Evolutionary conservation across 2,888 invertebrate genomes (phyloP), one percentile per base, ranked within the genome.

Genomic region (Thalpophila matura): DNA sequence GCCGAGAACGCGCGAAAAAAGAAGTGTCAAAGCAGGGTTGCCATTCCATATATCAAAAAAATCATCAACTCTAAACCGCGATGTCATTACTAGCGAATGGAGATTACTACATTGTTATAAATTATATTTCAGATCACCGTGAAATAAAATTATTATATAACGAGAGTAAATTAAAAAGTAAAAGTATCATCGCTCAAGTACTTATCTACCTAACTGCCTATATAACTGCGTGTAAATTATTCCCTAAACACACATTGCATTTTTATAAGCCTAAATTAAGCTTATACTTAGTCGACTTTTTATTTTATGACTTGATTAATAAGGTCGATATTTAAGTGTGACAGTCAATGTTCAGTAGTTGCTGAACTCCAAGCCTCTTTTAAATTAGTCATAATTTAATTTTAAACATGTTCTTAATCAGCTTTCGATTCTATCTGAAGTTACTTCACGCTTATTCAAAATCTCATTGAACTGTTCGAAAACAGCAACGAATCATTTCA

Each of bases 141-240:
- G n/a, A n/a, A 33, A 4, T 26, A n/a, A 42, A 31, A 1, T 12
- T 26, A 40, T n/a, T 5, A n/a, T 16, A 16, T 18, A 0, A 49
- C n/a, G 7, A 33, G 14, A 33, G 33, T 62, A 31, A 43, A 35
- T 35, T 57, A 29, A 45, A 56, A 67, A 67, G 57, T 56, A 66
- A 57, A 66, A 66, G 42, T 63, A 1, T 65, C 12, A 24, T 43
- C n/a, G n/a, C n/a, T n/a, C n/a, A 46, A 4, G 0, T 43, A 20
- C 3, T 20, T 27, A 12, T 1, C 3, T 26, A 35, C n/a, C n/a
- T n/a, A n/a, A n/a, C n/a, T n/a, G 9, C 7, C 14, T 50, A 14
- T 22, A 0, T 35, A 63, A 26, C 20, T 53, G 20, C 38, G 16
- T 33, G 38, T 65, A 22, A 42, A 46, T 56, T 46, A 46, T 29